phyloP scores from a whole-genome alignment of 2,888 invertebrate species.

The Zygogramma bicolorata region DNA sequence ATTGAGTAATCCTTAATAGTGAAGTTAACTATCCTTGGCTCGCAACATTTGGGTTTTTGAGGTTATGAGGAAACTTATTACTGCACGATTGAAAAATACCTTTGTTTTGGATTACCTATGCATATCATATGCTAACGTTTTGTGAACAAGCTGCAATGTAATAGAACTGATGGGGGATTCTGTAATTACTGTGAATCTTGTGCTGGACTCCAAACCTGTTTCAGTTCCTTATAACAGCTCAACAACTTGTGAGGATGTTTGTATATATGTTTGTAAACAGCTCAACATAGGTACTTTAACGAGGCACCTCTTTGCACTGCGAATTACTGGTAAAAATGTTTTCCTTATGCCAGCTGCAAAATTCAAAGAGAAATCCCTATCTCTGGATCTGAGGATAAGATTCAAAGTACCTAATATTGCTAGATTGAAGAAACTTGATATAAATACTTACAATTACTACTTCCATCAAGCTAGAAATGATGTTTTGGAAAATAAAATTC shows the following conservation, averaged over 20 bases:
- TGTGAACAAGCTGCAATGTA: not conserved
- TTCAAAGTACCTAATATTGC: conserved; percentile 79
- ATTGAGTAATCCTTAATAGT: too few relatives aligned
- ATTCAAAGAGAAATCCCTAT: conserved; percentile 67
- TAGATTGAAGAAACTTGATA: conserved; percentile 76
- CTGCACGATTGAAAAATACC: not conserved
- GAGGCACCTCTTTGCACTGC: conserved; percentile 82
- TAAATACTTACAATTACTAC: conserved; percentile 84
- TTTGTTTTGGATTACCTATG: not conserved
- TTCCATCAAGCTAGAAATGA: conserved; percentile 88
- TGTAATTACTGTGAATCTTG: conserved; percentile 37
- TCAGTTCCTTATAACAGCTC: conserved; percentile 47
- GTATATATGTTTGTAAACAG: conserved; percentile 77
- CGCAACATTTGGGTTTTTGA: too few relatives aligned
- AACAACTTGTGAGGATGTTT: conserved; percentile 77
- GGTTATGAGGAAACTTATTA: not conserved
- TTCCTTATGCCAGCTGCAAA: conserved; percentile 78
- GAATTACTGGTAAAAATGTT: conserved; percentile 73
- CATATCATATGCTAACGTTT: not conserved
- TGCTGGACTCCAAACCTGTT: conserved; percentile 46
- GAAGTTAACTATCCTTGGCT: too few relatives aligned
- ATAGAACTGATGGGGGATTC: conserved; percentile 35
- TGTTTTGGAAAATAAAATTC: conserved; percentile 82
- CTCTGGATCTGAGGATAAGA: conserved; percentile 81
- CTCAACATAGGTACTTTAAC: conserved; percentile 82